Percentiles rank a stretch among this genome's conserved stretches.
phyloP scores from a whole-genome alignment of 2,888 invertebrate species.

The Automeris io region DNA sequence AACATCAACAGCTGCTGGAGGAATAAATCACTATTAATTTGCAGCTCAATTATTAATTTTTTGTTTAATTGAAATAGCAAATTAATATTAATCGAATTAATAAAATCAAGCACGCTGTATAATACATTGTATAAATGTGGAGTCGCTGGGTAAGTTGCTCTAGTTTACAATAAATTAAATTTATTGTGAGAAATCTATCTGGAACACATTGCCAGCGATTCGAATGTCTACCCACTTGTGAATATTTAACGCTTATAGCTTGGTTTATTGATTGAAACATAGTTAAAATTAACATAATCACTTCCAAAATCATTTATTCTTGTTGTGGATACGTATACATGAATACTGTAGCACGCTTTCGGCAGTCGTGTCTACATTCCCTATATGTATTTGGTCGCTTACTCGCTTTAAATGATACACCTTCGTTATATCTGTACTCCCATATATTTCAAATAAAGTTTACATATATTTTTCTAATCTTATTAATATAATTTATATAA shows the following conservation, averaged over 20 bases:
- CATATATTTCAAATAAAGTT: too few species aligned
- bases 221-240: background rate
- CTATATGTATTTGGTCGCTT: too few species aligned
- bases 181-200: slow-evolving; percentile 56
- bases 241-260: background rate
- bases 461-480: too few species aligned
- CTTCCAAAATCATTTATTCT: too few species aligned
- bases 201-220: slow-evolving; percentile 14
- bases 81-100: slow-evolving; percentile 1
- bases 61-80: background rate
- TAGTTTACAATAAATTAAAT: slow-evolving; percentile 47
- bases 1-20: background rate
- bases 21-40: background rate
- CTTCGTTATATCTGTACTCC: too few species aligned
- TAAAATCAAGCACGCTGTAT: slow-evolving; percentile 32
- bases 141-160: slow-evolving; percentile 45
- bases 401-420: too few species aligned
- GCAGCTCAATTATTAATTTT: background rate
- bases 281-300: too few species aligned
- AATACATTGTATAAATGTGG: slow-evolving; percentile 11
- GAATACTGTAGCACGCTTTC: too few species aligned
- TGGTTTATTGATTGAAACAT: too few species aligned
- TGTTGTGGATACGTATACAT: too few species aligned
- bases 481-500: too few species aligned
- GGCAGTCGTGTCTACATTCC: too few species aligned